Percentiles rank a stretch among this genome's conserved stretches.
Evolutionary conservation across 2,113 vertebrate species (phyloP).

Genomic region (Tympanuchus pallidicinctus): DNA sequence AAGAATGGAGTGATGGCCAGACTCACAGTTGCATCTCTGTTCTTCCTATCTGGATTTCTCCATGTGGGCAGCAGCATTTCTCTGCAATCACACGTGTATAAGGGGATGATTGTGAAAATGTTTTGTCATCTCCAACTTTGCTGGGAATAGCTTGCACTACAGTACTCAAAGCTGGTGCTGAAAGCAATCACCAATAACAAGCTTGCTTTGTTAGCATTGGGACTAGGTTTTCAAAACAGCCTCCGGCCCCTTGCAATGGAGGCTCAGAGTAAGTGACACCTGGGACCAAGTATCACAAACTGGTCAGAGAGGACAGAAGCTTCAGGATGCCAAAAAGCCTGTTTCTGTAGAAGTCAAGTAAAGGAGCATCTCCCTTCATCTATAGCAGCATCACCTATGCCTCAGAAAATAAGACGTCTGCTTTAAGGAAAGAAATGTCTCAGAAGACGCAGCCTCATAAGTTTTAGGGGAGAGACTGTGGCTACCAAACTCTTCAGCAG

Average conservation of each 20-base stretch:
- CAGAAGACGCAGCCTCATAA: accelerated
- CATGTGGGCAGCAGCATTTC: not conserved
- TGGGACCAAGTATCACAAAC: not conserved
- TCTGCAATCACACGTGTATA: not conserved
- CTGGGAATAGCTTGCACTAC: not conserved
- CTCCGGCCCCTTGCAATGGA: not conserved
- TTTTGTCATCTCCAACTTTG: slow-evolving; percentile 19
- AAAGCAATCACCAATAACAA: not conserved
- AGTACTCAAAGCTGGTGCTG: not conserved
- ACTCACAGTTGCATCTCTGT: accelerated
- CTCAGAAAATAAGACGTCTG: not conserved
- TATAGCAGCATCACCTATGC: not conserved
- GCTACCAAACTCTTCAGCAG: not conserved
- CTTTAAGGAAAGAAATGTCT: not conserved
- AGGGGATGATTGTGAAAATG: not conserved
- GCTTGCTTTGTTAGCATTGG: not conserved
- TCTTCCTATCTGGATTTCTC: not conserved
- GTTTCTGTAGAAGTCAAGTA: not conserved
- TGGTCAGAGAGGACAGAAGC: not conserved
- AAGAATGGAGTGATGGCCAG: accelerated
- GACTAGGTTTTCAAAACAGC: not conserved
- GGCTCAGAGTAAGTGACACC: not conserved
- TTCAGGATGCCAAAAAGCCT: not conserved
- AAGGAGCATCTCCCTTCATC: not conserved
- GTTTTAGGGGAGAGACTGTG: not conserved